A percentile compares a stretch with the other conserved stretches of the same genome.
Conservation (phyloP, 2,113 vertebrate genomes). For the Corythoichthys intestinalis region DNA sequence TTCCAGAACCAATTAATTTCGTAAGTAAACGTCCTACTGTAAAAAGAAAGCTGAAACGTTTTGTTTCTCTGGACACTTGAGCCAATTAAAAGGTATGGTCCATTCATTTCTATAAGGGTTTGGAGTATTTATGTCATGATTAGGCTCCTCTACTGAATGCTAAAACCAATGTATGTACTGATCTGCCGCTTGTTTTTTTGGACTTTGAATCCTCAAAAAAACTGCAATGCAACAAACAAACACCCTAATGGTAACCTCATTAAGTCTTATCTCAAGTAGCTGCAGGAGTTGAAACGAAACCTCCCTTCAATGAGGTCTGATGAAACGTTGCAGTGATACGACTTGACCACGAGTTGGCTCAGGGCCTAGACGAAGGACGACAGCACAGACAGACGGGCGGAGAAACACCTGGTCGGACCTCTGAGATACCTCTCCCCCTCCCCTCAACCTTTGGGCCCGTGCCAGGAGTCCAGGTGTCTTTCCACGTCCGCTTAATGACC, state of each 20-base stretch:
- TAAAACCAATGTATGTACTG: too few relatives aligned
- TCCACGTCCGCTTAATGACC: conserved; percentile 28
- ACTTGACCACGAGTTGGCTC: conserved; percentile 11
- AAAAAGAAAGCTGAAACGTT: too few relatives aligned
- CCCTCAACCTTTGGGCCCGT: conserved; percentile 29
- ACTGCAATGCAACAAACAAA: neutral
- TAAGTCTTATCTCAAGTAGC: conserved; percentile 14
- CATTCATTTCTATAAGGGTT: too few relatives aligned
- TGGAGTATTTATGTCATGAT: too few relatives aligned
- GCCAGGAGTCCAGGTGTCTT: conserved; percentile 51
- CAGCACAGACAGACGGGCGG: conserved; percentile 34
- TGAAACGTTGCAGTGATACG: conserved; percentile 44
- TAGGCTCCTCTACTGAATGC: too few relatives aligned
- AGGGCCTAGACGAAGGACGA: conserved; percentile 33
- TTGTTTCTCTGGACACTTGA: too few relatives aligned
- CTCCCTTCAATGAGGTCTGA: conserved; percentile 42
- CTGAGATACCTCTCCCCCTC: conserved; percentile 2
- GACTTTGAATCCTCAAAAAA: neutral
- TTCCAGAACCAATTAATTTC: too few relatives aligned
- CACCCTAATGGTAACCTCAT: neutral
- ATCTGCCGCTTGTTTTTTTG: neutral
- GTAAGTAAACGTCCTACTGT: too few relatives aligned
- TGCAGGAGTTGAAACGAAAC: conserved; percentile 20
- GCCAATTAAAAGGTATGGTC: too few relatives aligned
- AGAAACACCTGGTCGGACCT: conserved; percentile 53